Evolutionary conservation across 2,797 vertebrate species (phyloP), one percentile per base, ranked within the genome.

Genomic region (Tadarida brasiliensis): DNA sequence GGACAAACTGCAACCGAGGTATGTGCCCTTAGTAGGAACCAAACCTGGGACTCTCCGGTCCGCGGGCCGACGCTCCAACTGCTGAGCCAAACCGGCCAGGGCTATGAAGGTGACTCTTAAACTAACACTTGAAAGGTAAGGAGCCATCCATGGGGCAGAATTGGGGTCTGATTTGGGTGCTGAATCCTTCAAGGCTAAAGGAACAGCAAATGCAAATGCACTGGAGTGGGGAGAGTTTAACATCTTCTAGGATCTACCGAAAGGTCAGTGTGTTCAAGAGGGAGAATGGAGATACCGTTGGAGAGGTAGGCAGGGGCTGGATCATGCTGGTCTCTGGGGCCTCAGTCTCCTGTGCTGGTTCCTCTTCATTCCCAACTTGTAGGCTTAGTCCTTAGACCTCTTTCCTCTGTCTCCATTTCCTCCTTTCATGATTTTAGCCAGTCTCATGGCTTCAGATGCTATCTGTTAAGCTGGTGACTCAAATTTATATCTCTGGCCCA

Each of bases 31-130:
- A n/a, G n/a, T n/a, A n/a, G n/a, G n/a, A n/a, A n/a, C n/a, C n/a
- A n/a, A n/a, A n/a, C n/a, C n/a, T n/a, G n/a, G n/a, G n/a, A n/a
- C n/a, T n/a, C n/a, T n/a, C n/a, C n/a, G n/a, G n/a, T n/a, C n/a
- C n/a, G n/a, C n/a, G n/a, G n/a, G n/a, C n/a, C n/a, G n/a, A n/a
- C n/a, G n/a, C n/a, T n/a, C n/a, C n/a, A n/a, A n/a, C n/a, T n/a
- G n/a, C n/a, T n/a, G n/a, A n/a, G n/a, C n/a, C n/a, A n/a, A n/a
- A n/a, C n/a, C n/a, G n/a, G n/a, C n/a, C n/a, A n/a, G n/a, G n/a
- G n/a, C 59, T 68, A 24, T 68, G 82, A 63, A 54, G 59, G 59
- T 26, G 67, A 90, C n/a, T 28, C 74, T 89, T 63, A 35, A 88
- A 63, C 87, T 74, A 39, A 44, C 59, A 35, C 44, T 76, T 93